Evolutionary conservation across 1,140 invertebrate genomes (phyloP).

Genomic region (Battus philenor): DNA sequence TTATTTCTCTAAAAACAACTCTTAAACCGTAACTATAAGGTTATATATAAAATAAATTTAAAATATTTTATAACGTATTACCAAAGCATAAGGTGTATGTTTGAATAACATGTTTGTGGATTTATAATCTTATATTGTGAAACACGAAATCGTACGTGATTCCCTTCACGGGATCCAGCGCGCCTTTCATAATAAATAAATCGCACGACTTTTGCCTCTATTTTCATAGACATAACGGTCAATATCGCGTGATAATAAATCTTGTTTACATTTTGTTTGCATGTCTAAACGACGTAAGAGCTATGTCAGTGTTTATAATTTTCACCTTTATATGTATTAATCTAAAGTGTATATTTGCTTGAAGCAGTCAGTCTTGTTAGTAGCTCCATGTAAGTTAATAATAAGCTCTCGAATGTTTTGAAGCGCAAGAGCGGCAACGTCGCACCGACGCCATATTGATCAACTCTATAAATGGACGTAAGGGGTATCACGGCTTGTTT

Average conservation of each 20-base stretch:
- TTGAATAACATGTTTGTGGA: no score
- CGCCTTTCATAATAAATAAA: constrained; percentile 26
- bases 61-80: no score
- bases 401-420: constrained; percentile 29
- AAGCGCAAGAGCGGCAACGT: constrained; percentile 37
- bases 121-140: no score
- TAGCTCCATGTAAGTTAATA: constrained; percentile 9
- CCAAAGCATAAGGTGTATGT: no score
- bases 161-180: constrained; percentile 24
- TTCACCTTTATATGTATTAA: no score
- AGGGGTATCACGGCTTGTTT: constrained; percentile 1
- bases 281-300: constrained; percentile 21
- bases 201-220: constrained; percentile 17
- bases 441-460: constrained; percentile 35
- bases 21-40: no score
- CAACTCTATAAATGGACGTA: constrained; percentile 36
- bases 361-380: no score
- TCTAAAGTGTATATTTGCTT: no score
- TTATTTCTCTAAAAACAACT: neutral
- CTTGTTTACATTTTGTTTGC: constrained; percentile 28
- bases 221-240: neutral
- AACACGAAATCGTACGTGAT: constrained; percentile 29
- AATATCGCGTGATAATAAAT: constrained; percentile 1
- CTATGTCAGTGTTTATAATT: no score
- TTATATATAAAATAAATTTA: no score